Base-by-base conservation (phyloP, 2,888 invertebrate species). In the Euplexia lucipara region DNA sequence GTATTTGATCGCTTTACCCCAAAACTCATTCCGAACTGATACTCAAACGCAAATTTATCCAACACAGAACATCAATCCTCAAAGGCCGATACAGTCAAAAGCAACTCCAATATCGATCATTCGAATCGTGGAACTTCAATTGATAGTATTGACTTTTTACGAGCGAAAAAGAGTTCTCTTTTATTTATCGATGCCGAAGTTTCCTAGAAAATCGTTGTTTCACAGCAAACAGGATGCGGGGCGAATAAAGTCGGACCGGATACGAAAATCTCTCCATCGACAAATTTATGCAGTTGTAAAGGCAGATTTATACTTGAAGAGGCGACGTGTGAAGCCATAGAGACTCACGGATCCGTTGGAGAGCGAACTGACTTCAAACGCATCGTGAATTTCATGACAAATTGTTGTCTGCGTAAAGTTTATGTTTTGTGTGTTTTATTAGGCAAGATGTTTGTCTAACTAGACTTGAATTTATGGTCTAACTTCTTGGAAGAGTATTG, bases 241-340 rank as follows among this genome's bases (percentile, higher is more conserved):
- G 86, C 71, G 44, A 88, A 90, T 90, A 92, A 89, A 91, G 87
- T 86, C 86, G 75, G 85, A 84, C 88, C 93, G 94, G 94, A 94
- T 91, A 90, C 90, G 85, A 89, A 90, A 90, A 93, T 90, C 89
- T 91, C 89, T 91, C 88, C 89, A 94, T 92, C 90, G 94, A 94
- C 92, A 93, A 93, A 93, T 94, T 93, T 93, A 94, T 94, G 92
- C 90, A 89, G 93, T 91, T 93, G 91, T 94, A 90, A 91, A 91
- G 87, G 86, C 86, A 87, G 91, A 93, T 94, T 94, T 93, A 93
- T 93, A 88, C 85, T 86, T 85, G 84, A 88, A 86, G 85, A 90
- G 88, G 86, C 89, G 88, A 90, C 88, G 91, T 92, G 90, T 90
- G 88, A 90, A 90, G 88, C 84, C 79, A 56, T 51, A 41, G 54